Base-by-base conservation (phyloP, 2,888 invertebrate species). In the Dicyrtomina minuta region DNA sequence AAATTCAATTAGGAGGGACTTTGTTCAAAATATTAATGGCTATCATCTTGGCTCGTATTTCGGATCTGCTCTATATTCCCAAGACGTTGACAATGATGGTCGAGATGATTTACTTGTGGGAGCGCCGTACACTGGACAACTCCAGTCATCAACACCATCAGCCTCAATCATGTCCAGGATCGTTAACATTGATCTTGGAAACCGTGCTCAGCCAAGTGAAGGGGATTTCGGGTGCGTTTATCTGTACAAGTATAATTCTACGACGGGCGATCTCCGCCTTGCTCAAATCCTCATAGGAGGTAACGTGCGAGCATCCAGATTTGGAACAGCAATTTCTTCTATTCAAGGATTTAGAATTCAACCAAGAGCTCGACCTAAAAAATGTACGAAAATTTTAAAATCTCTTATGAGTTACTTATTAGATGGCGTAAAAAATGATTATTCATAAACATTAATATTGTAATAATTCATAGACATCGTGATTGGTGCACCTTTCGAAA, bases 1-100 rank as follows among this genome's bases (percentile, higher is more conserved):
- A n/a, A n/a, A n/a, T n/a, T n/a, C n/a, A n/a, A n/a, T n/a, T n/a
- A 3, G 33, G 33, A 8, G 8, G 3, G 33, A 33, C 33, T 5
- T 3, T 8, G 8, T 33, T 33, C 33, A 24, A 55, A 6, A 2
- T 24, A 2, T 55, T 8, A 15, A 26, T 15, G 55, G 55, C 24
- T 26, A 5, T 24, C 55, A 55, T 27, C 26, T 55, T 22, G 55
- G 55, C 10, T 55, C 55, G 8, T 55, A 55, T 26, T 55, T 55
- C 12, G 55, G 55, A 2, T 55, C 55, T 6, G 55, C 12, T 10
- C 24, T 55, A 15, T 55, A 15, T 12, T 12, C 55, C 15, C 24
- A 24, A n/a, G 55, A 55, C 24, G 24, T 55, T 2, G 55, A 55
- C n/a, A 26, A 13, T 8, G 55, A 55, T 26, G 55, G 55, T 2